These are phyloP conservation scores for Apamea anceps DNA, from an alignment of 2,888 invertebrate genomes.

Conservation along the genomic window DNA sequence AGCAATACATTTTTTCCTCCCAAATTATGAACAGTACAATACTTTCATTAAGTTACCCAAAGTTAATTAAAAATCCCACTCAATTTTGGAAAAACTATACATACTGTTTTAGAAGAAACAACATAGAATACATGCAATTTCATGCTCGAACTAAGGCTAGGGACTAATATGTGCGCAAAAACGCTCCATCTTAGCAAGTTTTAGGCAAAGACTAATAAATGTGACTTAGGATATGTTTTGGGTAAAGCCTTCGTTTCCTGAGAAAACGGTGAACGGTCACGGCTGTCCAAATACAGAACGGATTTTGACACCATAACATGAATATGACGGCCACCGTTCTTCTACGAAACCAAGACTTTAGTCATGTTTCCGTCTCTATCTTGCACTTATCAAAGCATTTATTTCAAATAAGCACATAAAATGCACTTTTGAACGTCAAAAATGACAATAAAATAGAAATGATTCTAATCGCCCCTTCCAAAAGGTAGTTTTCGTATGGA, in stretches of 20 bases:
- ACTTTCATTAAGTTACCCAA: neutral
- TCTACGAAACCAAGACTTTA: neutral
- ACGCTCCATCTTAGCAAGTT: neutral
- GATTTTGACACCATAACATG: neutral
- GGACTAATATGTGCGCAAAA: neutral
- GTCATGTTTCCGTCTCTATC: neutral
- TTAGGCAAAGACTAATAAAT: neutral
- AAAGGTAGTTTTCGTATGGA: too few species aligned
- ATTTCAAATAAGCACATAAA: too few species aligned
- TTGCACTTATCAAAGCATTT: neutral
- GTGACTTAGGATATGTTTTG: neutral
- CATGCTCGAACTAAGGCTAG: neutral
- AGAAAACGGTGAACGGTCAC: neutral
- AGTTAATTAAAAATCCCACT: too few species aligned
- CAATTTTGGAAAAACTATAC: neutral
- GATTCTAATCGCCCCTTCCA: too few species aligned
- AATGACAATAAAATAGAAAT: too few species aligned
- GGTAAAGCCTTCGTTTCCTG: neutral
- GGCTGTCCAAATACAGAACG: neutral
- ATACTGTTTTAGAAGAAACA: neutral
- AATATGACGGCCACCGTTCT: neutral
- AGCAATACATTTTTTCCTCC: neutral
- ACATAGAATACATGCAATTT: constrained; percentile 13
- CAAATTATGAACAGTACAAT: neutral
- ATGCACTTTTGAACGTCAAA: too few species aligned